These are phyloP conservation scores for Austrolebias charrua DNA, from an alignment of 2,797 vertebrate species.

Conservation along the genomic window DNA sequence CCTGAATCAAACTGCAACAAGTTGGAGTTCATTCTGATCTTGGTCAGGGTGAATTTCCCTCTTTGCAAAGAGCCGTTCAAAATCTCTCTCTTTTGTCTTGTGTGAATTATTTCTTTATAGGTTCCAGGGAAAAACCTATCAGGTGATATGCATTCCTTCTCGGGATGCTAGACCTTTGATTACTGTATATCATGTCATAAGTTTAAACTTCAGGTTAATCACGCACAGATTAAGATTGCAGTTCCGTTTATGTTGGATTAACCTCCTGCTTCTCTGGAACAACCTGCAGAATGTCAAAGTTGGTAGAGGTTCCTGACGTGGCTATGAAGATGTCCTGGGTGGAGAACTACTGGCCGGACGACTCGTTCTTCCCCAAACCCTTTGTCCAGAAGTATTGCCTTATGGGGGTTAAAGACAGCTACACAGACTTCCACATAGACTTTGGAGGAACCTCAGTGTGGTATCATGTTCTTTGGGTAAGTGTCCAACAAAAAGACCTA, in stretches of 20 bases:
- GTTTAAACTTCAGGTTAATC: too few species aligned
- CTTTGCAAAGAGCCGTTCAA: too few species aligned
- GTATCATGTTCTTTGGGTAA: slow-evolving; percentile 99
- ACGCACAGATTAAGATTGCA: too few species aligned
- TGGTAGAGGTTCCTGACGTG: slow-evolving; percentile 95
- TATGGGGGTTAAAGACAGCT: slow-evolving; percentile 98
- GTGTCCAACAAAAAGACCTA: slow-evolving; percentile 36
- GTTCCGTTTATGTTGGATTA: not conserved
- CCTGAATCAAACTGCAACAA: too few species aligned
- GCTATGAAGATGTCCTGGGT: slow-evolving; percentile 99
- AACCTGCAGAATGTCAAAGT: slow-evolving; percentile 89
- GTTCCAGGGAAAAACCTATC: too few species aligned
- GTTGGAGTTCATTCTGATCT: too few species aligned
- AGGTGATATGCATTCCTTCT: too few species aligned
- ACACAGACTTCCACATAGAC: slow-evolving; percentile 99
- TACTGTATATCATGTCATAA: too few species aligned
- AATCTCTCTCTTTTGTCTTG: too few species aligned
- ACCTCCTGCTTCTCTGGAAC: not conserved
- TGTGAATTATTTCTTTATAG: too few species aligned
- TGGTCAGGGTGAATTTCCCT: too few species aligned
- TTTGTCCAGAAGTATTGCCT: slow-evolving; percentile 99
- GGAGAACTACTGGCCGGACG: slow-evolving; percentile 99
- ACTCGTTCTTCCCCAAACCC: slow-evolving; percentile 97
- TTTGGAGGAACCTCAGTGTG: slow-evolving; percentile 99
- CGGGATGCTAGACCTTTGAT: too few species aligned